Evolutionary conservation across 2,113 vertebrate species (phyloP).

Genomic region (Myiagra hebetior): DNA sequence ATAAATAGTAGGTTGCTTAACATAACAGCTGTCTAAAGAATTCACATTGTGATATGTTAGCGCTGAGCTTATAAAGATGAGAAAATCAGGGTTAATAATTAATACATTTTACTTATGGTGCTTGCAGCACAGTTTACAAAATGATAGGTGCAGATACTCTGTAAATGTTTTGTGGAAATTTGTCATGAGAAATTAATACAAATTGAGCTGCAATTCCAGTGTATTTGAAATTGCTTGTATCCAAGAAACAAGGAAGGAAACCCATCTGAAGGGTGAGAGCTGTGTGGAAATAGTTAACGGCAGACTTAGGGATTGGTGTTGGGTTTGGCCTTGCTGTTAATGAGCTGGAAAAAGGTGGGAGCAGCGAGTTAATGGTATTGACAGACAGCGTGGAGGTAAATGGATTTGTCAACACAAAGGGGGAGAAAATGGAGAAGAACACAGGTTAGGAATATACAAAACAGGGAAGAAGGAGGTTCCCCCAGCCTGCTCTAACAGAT

Average conservation of each 20-base stretch:
- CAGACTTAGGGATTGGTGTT: not conserved
- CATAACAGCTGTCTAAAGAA: not conserved
- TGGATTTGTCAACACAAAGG: conserved; percentile 4
- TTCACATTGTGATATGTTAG: not conserved
- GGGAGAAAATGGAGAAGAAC: not conserved
- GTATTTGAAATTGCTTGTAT: not conserved
- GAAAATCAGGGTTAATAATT: not conserved
- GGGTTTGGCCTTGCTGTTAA: not conserved
- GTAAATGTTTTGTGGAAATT: not conserved
- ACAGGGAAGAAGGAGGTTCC: not conserved
- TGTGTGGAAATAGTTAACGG: not conserved
- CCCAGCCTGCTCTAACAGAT: not conserved
- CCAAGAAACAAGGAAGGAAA: not conserved
- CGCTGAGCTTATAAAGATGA: not conserved
- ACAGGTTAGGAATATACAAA: not conserved
- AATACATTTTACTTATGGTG: not conserved
- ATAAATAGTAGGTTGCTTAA: not conserved
- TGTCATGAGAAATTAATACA: not conserved
- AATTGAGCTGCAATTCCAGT: not conserved
- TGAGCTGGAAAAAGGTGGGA: conserved; percentile 33
- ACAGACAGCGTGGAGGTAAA: not conserved
- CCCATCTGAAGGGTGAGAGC: not conserved
- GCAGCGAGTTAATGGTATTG: conserved; percentile 19
- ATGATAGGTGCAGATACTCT: not conserved
- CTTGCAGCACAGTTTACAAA: not conserved